A percentile compares a stretch with the other conserved stretches of the same genome.
Conservation (phyloP, 2,888 invertebrate species). For the Diaphora mendica region DNA sequence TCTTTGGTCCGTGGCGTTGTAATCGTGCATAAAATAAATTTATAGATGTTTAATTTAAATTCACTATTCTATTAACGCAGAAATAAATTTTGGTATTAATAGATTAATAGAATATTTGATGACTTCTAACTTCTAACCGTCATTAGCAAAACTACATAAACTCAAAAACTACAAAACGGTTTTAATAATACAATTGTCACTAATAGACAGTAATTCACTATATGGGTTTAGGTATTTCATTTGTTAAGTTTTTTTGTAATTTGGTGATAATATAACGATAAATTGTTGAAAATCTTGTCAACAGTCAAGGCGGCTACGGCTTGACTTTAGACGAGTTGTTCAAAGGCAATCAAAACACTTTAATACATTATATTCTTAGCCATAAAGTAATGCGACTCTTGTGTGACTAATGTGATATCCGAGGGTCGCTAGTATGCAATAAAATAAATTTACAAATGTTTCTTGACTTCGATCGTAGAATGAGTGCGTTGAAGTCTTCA, state of each 20-base stretch:
- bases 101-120: constrained; percentile 40
- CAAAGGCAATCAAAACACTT: too few species aligned
- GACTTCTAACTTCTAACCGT: constrained; percentile 25
- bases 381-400: too few species aligned
- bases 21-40: constrained; percentile 48
- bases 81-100: constrained; percentile 36
- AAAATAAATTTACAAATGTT: not conserved
- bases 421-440: not conserved
- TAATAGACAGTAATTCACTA: not conserved
- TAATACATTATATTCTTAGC: not conserved
- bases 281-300: too few species aligned
- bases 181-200: not conserved
- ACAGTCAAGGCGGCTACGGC: not conserved
- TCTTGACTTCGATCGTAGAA: not conserved
- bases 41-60: constrained; percentile 32
- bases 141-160: too few species aligned
- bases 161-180: too few species aligned
- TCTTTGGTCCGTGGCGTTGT: constrained; percentile 34
- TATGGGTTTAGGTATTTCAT: not conserved
- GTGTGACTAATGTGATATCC: not conserved
- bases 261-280: too few species aligned
- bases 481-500: not conserved
- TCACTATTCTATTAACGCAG: constrained; percentile 43
- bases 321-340: too few species aligned
- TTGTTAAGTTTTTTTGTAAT: not conserved